A percentile compares a stretch with the other conserved stretches of the same genome.
phyloP scores from a whole-genome alignment of 2,888 invertebrate species.

The Leucoma salicis region DNA sequence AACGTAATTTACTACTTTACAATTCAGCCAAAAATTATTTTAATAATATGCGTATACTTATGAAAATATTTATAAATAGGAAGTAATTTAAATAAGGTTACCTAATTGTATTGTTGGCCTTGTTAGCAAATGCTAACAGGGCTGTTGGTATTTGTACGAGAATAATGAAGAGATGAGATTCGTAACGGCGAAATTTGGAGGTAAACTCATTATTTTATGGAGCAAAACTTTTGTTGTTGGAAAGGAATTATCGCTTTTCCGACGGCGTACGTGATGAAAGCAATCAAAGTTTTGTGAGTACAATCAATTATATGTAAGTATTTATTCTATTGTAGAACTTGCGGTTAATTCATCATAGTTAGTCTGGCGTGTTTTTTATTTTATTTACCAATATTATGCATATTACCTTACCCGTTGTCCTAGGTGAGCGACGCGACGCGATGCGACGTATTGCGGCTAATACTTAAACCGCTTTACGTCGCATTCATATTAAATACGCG shows the following conservation, averaged over 20 bases:
- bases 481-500: too few relatives aligned
- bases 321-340: too few relatives aligned
- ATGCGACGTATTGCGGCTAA: too few relatives aligned
- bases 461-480: too few relatives aligned
- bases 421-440: too few relatives aligned
- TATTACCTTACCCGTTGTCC: too few relatives aligned
- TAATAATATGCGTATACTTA: neutral
- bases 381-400: too few relatives aligned
- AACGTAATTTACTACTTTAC: neutral
- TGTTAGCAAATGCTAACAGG: neutral
- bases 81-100: neutral
- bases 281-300: constrained; percentile 10
- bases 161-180: neutral
- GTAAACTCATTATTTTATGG: neutral
- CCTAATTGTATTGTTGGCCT: too few relatives aligned
- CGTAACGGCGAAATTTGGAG: too few relatives aligned
- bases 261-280: neutral
- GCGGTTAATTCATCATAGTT: too few relatives aligned
- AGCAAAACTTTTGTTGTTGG: neutral
- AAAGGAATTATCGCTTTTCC: neutral
- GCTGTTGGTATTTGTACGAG: neutral
- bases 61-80: neutral
- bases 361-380: too few relatives aligned
- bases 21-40: neutral
- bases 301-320: too few relatives aligned